phyloP scores from a whole-genome alignment of 2,888 invertebrate genomes.

The Melinaea menophilus region DNA sequence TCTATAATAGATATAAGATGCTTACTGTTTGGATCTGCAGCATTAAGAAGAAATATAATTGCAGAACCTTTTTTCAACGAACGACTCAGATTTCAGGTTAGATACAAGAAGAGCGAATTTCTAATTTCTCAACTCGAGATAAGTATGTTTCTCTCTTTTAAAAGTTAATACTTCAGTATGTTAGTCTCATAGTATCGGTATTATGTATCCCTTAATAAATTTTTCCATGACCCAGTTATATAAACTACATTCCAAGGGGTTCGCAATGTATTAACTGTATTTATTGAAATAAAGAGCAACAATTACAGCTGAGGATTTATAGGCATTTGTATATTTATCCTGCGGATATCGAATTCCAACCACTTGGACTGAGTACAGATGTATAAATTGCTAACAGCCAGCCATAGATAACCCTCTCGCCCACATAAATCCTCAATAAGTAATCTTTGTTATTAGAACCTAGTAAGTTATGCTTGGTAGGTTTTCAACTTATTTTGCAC shows the following conservation, averaged over 20 bases:
- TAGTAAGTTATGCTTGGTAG: constrained; percentile 7
- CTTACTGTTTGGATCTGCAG: no score
- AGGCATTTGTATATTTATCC: constrained; percentile 26
- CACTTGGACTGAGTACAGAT: constrained; percentile 36
- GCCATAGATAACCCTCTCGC: constrained; percentile 39
- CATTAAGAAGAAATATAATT: no score
- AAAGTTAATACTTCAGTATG: no score
- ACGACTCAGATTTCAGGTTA: no score
- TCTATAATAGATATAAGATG: no score
- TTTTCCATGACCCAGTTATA: not conserved
- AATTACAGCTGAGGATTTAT: constrained; percentile 21
- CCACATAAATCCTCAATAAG: constrained; percentile 40
- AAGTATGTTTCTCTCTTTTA: no score
- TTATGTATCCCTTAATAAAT: not conserved
- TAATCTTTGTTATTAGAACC: constrained; percentile 37
- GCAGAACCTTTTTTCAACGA: no score
- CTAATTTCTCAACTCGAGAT: no score
- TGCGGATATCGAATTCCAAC: constrained; percentile 32
- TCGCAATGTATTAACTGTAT: not conserved
- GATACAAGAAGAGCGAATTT: no score
- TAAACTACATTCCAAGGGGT: not conserved
- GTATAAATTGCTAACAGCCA: constrained; percentile 37
- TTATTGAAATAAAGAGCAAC: not conserved
- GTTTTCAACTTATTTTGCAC: constrained; percentile 3
- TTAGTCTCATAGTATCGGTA: no score